phyloP scores from a whole-genome alignment of 2,888 invertebrate species.

The Hanleya hanleyi region DNA sequence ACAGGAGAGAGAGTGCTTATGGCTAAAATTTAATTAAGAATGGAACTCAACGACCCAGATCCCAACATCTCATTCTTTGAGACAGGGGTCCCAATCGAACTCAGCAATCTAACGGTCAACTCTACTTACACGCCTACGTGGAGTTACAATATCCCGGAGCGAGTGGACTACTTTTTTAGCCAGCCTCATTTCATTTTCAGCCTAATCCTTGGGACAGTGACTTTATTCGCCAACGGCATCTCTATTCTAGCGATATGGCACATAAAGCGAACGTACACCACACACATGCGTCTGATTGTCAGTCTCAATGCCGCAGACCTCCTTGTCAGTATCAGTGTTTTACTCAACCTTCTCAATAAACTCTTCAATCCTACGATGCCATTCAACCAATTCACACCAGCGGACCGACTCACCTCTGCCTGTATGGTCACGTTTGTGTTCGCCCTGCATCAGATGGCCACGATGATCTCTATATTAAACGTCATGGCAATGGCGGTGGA shows the following conservation, averaged over 20 bases:
- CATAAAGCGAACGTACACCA: constrained; percentile 52
- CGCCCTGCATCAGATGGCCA: constrained; percentile 54
- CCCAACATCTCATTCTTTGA: too few relatives aligned
- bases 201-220: constrained; percentile 46
- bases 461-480: constrained; percentile 55
- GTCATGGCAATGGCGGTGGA: constrained; percentile 58
- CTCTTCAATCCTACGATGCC: constrained; percentile 41
- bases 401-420: constrained; percentile 40
- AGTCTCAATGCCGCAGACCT: constrained; percentile 59
- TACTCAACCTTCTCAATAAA: constrained; percentile 51
- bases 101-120: too few relatives aligned
- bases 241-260: constrained; percentile 61
- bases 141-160: constrained; percentile 21
- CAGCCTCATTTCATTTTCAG: constrained; percentile 50
- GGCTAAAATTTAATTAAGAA: too few relatives aligned
- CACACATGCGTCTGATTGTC: constrained; percentile 58
- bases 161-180: constrained; percentile 38
- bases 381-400: constrained; percentile 21
- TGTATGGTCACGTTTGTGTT: constrained; percentile 53
- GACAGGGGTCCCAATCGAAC: too few relatives aligned
- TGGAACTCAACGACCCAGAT: too few relatives aligned
- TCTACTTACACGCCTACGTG: neutral
- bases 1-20: too few relatives aligned
- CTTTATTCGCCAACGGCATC: constrained; percentile 54
- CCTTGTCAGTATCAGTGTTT: constrained; percentile 52